These are phyloP conservation scores for Melanocharis versteri DNA, from an alignment of 2,113 vertebrate genomes.

Conservation along the genomic window DNA sequence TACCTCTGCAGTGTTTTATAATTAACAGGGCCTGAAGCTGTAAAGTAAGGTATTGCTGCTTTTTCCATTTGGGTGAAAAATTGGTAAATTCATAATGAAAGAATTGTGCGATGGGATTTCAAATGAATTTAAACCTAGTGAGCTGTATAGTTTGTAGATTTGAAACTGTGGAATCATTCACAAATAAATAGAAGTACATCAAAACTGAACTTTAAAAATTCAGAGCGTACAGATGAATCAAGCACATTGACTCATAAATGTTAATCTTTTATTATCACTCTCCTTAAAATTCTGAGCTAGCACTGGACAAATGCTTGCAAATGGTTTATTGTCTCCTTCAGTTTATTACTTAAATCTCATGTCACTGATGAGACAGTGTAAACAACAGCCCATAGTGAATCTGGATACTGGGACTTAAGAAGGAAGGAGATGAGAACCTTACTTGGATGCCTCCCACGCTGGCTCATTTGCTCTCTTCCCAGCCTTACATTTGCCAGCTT, in stretches of 20 bases:
- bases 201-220: slow-evolving; percentile 64
- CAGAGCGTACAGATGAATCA: slow-evolving; percentile 54
- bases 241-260: slow-evolving; percentile 37
- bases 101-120: slow-evolving; percentile 58
- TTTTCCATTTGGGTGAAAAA: slow-evolving; percentile 50
- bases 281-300: background rate
- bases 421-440: background rate
- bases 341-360: slow-evolving; percentile 1
- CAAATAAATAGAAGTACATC: slow-evolving; percentile 55
- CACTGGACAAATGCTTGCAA: background rate
- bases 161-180: slow-evolving; percentile 59
- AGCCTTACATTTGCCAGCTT: background rate
- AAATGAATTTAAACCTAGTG: slow-evolving; percentile 41
- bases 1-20: slow-evolving; percentile 61
- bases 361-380: background rate
- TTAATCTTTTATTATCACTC: slow-evolving; percentile 11
- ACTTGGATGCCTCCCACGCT: background rate
- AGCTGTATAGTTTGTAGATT: slow-evolving; percentile 27
- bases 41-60: slow-evolving; percentile 30
- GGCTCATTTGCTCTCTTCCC: background rate
- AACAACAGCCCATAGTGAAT: background rate
- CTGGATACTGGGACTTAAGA: background rate
- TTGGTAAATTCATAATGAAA: slow-evolving; percentile 56
- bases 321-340: background rate
- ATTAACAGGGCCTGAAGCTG: slow-evolving; percentile 22